Evolutionary conservation across 2,797 vertebrate species (phyloP).

Genomic region (Myotis findleyi): DNA sequence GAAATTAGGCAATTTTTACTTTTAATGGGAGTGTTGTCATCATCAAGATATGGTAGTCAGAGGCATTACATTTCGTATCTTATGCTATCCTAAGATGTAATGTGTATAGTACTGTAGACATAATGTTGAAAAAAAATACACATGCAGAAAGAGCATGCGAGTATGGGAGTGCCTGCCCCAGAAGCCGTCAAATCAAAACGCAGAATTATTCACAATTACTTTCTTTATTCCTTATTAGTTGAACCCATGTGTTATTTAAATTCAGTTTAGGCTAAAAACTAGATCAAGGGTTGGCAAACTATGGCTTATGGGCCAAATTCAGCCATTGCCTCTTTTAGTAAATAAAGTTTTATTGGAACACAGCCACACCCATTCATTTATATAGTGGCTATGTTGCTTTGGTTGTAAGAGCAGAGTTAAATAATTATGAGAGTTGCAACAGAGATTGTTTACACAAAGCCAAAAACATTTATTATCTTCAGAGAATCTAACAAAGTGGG

Average conservation of each 20-base stretch:
- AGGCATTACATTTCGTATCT: background rate
- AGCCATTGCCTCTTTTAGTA: background rate
- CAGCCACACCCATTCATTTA: background rate
- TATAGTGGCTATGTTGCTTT: background rate
- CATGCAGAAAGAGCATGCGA: background rate
- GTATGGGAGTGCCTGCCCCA: background rate
- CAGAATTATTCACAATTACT: background rate
- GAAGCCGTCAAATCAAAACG: background rate
- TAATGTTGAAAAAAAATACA: background rate
- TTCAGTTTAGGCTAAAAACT: background rate
- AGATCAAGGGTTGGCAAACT: background rate
- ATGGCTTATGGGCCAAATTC: background rate
- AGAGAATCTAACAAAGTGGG: background rate
- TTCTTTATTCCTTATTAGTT: background rate
- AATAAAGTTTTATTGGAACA: slow-evolving; percentile 50
- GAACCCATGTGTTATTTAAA: background rate
- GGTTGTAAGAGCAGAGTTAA: background rate
- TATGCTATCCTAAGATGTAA: background rate
- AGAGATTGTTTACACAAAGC: background rate
- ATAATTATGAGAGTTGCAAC: background rate
- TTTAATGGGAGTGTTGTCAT: background rate
- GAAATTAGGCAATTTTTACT: slow-evolving; percentile 30
- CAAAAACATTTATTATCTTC: background rate
- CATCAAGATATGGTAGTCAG: background rate
- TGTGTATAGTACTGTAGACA: background rate